Percentiles rank a stretch among this genome's conserved stretches.
These are phyloP conservation scores for Crotalus horridus DNA, from an alignment of 2,113 vertebrate species.

Conservation along the genomic window DNA sequence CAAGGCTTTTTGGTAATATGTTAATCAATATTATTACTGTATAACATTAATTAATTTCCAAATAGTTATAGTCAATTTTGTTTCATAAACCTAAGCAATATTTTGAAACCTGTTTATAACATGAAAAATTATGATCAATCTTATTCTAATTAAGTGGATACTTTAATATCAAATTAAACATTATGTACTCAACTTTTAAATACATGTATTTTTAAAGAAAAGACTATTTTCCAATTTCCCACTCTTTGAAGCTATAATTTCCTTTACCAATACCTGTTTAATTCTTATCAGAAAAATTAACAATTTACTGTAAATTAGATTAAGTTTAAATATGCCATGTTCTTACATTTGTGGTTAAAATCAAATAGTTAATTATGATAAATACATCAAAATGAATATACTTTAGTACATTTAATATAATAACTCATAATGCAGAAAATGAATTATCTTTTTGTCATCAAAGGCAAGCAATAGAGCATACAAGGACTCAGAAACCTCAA, in stretches of 20 bases:
- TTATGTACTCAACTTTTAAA: not conserved
- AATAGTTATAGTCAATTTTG: slow-evolving; percentile 2
- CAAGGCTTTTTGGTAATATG: not conserved
- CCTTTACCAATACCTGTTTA: not conserved
- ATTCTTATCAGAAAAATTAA: not conserved
- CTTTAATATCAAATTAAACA: not conserved
- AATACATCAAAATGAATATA: slow-evolving; percentile 1
- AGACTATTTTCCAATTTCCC: not conserved
- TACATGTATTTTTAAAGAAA: not conserved
- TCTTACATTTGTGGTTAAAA: slow-evolving; percentile 20
- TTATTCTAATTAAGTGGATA: not conserved
- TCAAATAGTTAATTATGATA: slow-evolving; percentile 22
- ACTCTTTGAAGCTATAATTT: not conserved
- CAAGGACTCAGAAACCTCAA: not conserved
- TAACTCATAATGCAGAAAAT: not conserved
- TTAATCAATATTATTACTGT: not conserved
- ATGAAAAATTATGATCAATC: not conserved
- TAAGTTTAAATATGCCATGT: slow-evolving; percentile 11
- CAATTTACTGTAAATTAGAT: slow-evolving; percentile 38
- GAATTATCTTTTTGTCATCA: not conserved
- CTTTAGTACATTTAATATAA: slow-evolving; percentile 6
- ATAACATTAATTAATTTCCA: slow-evolving; percentile 5
- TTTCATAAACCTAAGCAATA: slow-evolving; percentile 22
- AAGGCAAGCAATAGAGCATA: not conserved
- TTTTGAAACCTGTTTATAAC: not conserved